Evolutionary conservation across 1,140 invertebrate genomes (phyloP), one percentile per base, ranked within the genome.

Genomic region (Trichonephila clavata): DNA sequence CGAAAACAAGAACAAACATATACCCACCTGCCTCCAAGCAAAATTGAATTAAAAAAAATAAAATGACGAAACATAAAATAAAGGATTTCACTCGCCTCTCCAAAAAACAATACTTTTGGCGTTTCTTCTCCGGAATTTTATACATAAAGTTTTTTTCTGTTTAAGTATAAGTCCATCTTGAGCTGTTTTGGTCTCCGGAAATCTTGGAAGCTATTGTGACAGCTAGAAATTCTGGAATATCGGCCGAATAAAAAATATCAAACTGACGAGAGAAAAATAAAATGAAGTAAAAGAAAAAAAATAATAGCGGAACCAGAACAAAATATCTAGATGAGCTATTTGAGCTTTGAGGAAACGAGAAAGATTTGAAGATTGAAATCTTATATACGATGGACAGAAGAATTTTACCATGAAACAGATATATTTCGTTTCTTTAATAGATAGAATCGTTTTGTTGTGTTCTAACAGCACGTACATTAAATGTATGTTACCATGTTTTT

Each of bases 281-380:
- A 65, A 84, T 21, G 39, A 18, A 50, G 21, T 68, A 71, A 89
- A 77, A 8, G 24, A 89, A 20, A 50, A 68, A 68, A 68, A 68
- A 68, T n/a, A 68, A n/a, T 24, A 24, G 43, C 20, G 43, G 57
- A 83, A 83, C 39, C 61, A 32, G 65, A 92, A 32, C 61, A 92
- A 92, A 92, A 92, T 92, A 92, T 68, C 81, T 86, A 92, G 91
- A 92, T 92, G 91, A 92, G 91, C 91, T 92, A 86, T 92, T 92
- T 92, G 90, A 92, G 90, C 90, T 92, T 92, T 92, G 90, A 43
- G 39, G 81, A 92, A 65, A 92, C 90, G 83, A 43, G 50, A 86
- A 86, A 92, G 81, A 92, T 86, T 86, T 86, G 81, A 92, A 86
- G 61, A 92, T 92, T 92, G 91, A 92, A 92, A 92, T 92, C 81